These are phyloP conservation scores for Tetanocera ferruginea DNA, from an alignment of 2,888 invertebrate genomes.

Conservation along the genomic window DNA sequence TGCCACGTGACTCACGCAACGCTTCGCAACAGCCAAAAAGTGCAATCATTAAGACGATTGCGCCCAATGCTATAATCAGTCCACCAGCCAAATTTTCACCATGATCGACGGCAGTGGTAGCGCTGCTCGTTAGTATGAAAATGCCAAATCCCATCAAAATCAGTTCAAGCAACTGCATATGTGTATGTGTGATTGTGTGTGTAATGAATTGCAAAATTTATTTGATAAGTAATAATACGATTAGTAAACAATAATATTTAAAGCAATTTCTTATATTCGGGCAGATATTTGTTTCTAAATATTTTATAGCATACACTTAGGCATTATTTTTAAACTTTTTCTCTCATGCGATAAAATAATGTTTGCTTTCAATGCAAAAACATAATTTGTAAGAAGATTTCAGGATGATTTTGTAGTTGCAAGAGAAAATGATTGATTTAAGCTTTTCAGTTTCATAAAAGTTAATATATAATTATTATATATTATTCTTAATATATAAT, in stretches of 20 bases:
- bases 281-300: background rate
- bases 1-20: conserved; percentile 58
- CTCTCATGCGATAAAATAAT: no score
- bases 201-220: background rate
- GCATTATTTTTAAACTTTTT: no score
- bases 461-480: no score
- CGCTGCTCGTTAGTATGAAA: conserved; percentile 60
- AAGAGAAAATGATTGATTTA: no score
- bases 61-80: conserved; percentile 60
- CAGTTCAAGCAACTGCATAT: conserved; percentile 58
- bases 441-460: no score
- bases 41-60: conserved; percentile 56
- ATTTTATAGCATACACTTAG: background rate
- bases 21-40: conserved; percentile 62
- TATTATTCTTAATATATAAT: no score
- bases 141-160: conserved; percentile 61
- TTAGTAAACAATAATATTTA: background rate
- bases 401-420: no score
- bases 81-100: conserved; percentile 63
- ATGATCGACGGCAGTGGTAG: conserved; percentile 58
- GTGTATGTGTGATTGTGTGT: background rate
- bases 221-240: background rate
- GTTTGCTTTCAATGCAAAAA: no score
- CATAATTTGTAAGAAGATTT: no score
- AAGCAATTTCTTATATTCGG: background rate